Percentiles rank a stretch among this genome's conserved stretches.
These are phyloP conservation scores for Melanotaenia parkinsoni DNA, from an alignment of 2,797 vertebrate species.

Conservation along the genomic window DNA sequence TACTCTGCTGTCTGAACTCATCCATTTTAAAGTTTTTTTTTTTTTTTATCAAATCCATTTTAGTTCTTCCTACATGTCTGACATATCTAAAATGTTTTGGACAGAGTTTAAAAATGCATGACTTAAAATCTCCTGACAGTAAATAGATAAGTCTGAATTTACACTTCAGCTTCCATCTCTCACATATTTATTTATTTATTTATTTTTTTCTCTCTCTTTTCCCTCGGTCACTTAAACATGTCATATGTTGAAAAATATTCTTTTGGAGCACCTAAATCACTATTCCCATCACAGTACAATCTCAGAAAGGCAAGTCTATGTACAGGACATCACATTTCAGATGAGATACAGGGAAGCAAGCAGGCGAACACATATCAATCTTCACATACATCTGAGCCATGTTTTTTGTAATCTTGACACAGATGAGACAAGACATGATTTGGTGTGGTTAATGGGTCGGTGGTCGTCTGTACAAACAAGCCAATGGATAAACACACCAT, in stretches of 20 bases:
- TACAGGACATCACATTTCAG: conserved; percentile 20
- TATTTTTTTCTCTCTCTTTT: neutral
- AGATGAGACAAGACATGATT: conserved; percentile 43
- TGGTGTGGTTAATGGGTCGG: conserved; percentile 64
- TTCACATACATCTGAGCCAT: conserved; percentile 34
- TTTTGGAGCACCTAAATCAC: conserved; percentile 20
- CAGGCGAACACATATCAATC: conserved; percentile 31
- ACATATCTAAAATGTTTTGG: conserved; percentile 11
- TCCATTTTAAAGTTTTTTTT: neutral
- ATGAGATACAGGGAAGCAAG: conserved; percentile 24
- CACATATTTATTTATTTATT: neutral
- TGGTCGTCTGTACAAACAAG: conserved; percentile 61
- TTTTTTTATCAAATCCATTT: neutral
- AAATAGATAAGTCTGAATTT: conserved; percentile 27
- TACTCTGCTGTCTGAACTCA: conserved; percentile 11
- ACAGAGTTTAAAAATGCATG: conserved; percentile 14
- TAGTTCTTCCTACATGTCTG: conserved; percentile 11
- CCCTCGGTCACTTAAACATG: conserved; percentile 5
- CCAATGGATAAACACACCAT: conserved; percentile 67
- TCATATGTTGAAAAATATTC: conserved; percentile 19
- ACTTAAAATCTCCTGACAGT: conserved; percentile 9
- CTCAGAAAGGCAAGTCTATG: neutral
- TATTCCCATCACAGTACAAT: conserved; percentile 24
- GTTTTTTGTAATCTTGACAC: conserved; percentile 56
- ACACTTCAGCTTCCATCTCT: neutral